These are phyloP conservation scores for Theretra japonica DNA, from an alignment of 2,888 invertebrate genomes.

Conservation along the genomic window DNA sequence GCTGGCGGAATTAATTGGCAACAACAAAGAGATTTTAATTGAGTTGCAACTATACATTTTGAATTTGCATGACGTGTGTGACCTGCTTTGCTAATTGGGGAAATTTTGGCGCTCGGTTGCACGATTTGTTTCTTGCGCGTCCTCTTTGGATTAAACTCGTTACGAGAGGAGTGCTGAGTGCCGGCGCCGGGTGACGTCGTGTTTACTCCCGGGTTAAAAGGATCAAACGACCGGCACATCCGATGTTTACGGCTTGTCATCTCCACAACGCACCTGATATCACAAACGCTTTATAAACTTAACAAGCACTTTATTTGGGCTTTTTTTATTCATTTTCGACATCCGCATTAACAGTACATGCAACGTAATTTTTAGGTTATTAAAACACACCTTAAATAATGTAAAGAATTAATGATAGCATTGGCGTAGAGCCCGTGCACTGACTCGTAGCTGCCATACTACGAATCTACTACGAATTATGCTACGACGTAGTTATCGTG, in stretches of 20 bases:
- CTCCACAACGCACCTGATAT: slow-evolving; percentile 25
- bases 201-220: slow-evolving; percentile 22
- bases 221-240: slow-evolving; percentile 26
- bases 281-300: slow-evolving; percentile 25
- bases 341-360: neutral
- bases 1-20: slow-evolving; percentile 42
- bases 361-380: too few relatives aligned
- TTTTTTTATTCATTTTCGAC: neutral
- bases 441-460: too few relatives aligned
- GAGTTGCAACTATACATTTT: slow-evolving; percentile 42
- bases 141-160: slow-evolving; percentile 41
- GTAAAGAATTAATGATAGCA: too few relatives aligned
- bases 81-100: slow-evolving; percentile 41
- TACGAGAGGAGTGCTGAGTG: slow-evolving; percentile 1
- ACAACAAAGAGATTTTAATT: slow-evolving; percentile 42
- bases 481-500: too few relatives aligned
- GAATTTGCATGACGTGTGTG: slow-evolving; percentile 41
- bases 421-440: too few relatives aligned
- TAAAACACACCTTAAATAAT: too few relatives aligned
- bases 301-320: slow-evolving; percentile 9
- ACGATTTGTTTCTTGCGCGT: slow-evolving; percentile 40
- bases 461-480: too few relatives aligned
- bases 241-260: slow-evolving; percentile 23
- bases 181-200: slow-evolving; percentile 9
- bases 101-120: slow-evolving; percentile 32